A percentile compares a stretch with the other conserved stretches of the same genome.
Conservation (phyloP, 2,797 vertebrate species). For the Thaleichthys pacificus region DNA sequence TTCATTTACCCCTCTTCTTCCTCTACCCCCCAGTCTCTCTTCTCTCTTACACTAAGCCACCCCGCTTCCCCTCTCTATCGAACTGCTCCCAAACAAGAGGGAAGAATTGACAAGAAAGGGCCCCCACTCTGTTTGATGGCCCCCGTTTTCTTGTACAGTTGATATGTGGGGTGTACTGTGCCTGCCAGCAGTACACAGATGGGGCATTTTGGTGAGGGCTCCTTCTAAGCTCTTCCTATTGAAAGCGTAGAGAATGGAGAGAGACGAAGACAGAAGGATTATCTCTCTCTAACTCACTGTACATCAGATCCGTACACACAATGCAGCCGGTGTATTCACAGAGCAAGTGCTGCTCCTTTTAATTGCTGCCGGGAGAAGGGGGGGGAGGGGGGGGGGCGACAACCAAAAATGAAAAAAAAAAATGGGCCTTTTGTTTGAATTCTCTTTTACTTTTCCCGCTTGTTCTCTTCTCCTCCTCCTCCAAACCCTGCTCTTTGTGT, state of each 20-base stretch:
- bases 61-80: slow-evolving; percentile 47
- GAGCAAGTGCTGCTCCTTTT: slow-evolving; percentile 58
- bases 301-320: slow-evolving; percentile 70
- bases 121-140: slow-evolving; percentile 62
- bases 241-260: slow-evolving; percentile 65
- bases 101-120: slow-evolving; percentile 50
- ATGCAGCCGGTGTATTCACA: slow-evolving; percentile 57
- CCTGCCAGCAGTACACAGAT: slow-evolving; percentile 70
- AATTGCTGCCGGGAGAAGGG: slow-evolving; percentile 50
- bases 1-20: no score
- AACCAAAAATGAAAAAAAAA: no score
- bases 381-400: slow-evolving; percentile 24
- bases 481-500: slow-evolving; percentile 18
- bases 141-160: slow-evolving; percentile 73
- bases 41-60: slow-evolving; percentile 46
- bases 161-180: slow-evolving; percentile 71
- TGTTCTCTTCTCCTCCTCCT: slow-evolving; percentile 13
- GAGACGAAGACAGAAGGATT: slow-evolving; percentile 59
- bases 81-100: slow-evolving; percentile 41
- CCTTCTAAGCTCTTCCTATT: slow-evolving; percentile 72
- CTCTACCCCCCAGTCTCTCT: neutral
- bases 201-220: slow-evolving; percentile 68
- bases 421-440: neutral
- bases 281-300: slow-evolving; percentile 71
- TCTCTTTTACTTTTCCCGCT: slow-evolving; percentile 7